Evolutionary conservation across 2,113 vertebrate species (phyloP).

Genomic region (Heptranchias perlo): DNA sequence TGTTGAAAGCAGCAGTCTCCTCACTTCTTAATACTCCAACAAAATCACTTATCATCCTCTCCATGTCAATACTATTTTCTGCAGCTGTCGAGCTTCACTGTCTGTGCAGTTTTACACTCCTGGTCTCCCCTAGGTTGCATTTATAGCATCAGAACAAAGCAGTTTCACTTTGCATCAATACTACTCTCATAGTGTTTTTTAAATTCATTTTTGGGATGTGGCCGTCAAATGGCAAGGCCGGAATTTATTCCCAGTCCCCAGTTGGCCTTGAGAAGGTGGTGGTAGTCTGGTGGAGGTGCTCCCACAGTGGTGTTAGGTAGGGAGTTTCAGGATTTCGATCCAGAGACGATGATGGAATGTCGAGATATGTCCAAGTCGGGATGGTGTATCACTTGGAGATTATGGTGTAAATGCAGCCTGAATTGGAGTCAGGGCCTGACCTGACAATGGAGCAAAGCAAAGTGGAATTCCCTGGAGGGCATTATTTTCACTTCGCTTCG

Average conservation of each 20-base stretch:
- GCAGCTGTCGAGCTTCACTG: background rate
- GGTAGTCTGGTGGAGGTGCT: background rate
- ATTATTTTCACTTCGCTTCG: background rate
- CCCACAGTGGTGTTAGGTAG: background rate
- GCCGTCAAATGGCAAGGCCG: background rate
- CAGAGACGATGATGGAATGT: background rate
- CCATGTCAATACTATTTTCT: constrained; percentile 8
- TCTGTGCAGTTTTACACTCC: background rate
- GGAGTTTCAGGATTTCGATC: background rate
- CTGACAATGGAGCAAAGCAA: background rate
- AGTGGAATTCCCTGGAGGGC: background rate
- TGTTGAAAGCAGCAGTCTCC: background rate
- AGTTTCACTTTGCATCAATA: background rate
- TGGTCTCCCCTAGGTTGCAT: background rate
- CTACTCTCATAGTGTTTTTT: background rate
- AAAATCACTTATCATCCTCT: constrained; percentile 12
- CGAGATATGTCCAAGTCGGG: background rate
- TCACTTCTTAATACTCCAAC: background rate
- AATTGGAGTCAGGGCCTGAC: background rate
- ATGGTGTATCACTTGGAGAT: background rate
- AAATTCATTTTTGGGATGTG: background rate
- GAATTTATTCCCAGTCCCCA: background rate
- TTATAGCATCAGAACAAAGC: background rate
- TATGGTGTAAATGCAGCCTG: background rate
- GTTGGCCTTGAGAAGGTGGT: background rate